Evolutionary conservation across 1,140 invertebrate species (phyloP).

Genomic region (Drosophila parabipectinata): DNA sequence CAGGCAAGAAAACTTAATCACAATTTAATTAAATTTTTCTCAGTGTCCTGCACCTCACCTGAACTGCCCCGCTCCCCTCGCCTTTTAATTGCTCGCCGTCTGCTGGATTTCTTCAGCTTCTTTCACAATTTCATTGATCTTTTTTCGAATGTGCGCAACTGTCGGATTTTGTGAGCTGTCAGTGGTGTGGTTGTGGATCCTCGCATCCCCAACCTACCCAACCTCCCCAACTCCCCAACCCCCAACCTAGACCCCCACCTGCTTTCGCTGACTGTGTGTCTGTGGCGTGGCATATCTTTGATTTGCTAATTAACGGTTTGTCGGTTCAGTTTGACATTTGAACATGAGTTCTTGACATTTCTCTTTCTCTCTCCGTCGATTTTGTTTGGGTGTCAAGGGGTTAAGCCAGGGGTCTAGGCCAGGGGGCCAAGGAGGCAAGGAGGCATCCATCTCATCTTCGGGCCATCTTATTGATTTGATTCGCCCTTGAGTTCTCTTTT

Average conservation of each 20-base stretch:
- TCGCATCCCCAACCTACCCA: conserved; percentile 2
- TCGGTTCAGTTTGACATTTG: conserved; percentile 80
- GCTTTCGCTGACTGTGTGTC: conserved; percentile 14
- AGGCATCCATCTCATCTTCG: background rate
- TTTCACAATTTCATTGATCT: conserved; percentile 82
- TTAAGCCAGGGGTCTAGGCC: background rate
- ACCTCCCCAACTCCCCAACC: background rate
- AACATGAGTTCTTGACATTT: conserved; percentile 81
- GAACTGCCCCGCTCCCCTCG: conserved; percentile 22
- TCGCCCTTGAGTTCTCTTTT: conserved; percentile 16
- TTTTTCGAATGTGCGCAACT: conserved; percentile 81
- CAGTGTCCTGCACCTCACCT: conserved; percentile 23
- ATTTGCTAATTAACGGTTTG: conserved; percentile 83
- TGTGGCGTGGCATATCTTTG: conserved; percentile 78
- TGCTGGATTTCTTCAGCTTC: conserved; percentile 77
- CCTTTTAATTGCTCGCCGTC: conserved; percentile 77
- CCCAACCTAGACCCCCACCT: background rate
- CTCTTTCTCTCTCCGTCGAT: conserved; percentile 16
- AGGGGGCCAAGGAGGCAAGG: background rate
- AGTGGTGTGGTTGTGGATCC: conserved; percentile 39
- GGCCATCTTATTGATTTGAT: conserved; percentile 27
- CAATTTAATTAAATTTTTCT: background rate
- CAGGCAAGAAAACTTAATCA: too few species aligned
- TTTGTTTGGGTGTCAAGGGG: conserved; percentile 19
- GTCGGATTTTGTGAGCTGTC: conserved; percentile 78